These are phyloP conservation scores for Melanocharis versteri DNA, from an alignment of 2,113 vertebrate species.

Conservation along the genomic window DNA sequence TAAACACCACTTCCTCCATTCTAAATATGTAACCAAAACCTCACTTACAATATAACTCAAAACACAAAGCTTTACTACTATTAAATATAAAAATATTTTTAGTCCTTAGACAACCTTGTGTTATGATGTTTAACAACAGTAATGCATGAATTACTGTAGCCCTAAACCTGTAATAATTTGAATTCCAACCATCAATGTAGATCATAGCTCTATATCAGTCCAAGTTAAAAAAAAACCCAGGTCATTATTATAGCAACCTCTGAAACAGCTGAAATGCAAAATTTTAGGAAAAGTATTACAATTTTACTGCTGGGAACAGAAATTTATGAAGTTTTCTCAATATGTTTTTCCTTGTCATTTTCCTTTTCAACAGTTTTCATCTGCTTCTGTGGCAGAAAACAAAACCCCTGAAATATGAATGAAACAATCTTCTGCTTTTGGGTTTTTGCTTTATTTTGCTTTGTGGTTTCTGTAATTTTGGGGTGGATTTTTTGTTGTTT, in stretches of 20 bases:
- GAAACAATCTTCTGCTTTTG: not conserved
- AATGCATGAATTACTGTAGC: not conserved
- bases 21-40: not conserved
- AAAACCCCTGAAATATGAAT: fast-evolving
- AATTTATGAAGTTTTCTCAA: not conserved
- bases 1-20: not conserved
- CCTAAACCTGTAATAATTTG: not conserved
- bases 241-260: constrained; percentile 10
- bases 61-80: not conserved
- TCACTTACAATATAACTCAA: not conserved
- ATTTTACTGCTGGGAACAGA: not conserved
- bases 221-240: constrained; percentile 13
- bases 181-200: not conserved
- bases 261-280: constrained; percentile 7
- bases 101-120: not conserved
- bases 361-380: not conserved
- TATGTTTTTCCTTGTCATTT: not conserved
- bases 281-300: not conserved
- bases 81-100: not conserved
- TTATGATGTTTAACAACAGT: not conserved
- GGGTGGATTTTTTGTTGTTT: too few relatives aligned
- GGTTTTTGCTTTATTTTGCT: not conserved
- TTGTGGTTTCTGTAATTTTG: not conserved
- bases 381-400: not conserved
- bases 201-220: not conserved